Evolutionary conservation across 2,113 vertebrate species (phyloP), one percentile per base, ranked within the genome.

Genomic region (Salvator merianae): DNA sequence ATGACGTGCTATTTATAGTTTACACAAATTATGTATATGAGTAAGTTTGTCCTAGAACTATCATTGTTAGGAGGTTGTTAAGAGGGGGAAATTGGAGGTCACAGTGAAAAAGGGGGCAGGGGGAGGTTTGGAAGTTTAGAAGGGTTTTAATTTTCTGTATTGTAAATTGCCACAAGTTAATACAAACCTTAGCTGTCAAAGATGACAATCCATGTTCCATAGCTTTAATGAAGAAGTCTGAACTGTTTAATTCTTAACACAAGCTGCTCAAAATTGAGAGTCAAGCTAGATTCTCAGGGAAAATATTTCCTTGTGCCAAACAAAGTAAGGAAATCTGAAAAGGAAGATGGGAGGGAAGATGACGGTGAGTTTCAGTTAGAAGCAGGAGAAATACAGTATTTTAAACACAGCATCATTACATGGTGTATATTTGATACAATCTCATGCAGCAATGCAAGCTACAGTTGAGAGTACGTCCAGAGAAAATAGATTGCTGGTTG

Each of bases 201-300:
- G 59, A 50, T 74, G 84, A 53, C 79, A 0, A 0, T 72, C 36
- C 47, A 3, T 1, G 5, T 70, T 47, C 50, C 65, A 43, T 62
- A 43, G 74, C 30, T 59, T 77, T 59, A 84, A 77, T 59, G 70
- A 84, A 65, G 59, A 70, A 77, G 22, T 81, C 16, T 9, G 10
- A 83, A 28, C 20, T 47, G 82, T 91, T 92, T 82, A 71, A 84
- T 89, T 86, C 81, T 75, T 82, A 87, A 71, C 78, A 69, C 65
- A 53, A 50, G 85, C 62, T 87, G 89, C 79, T 79, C 55, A 79
- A 80, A 89, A 76, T 76, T 91, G 88, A 92, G 77, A 79, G 87
- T 65, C 55, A 70, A 66, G 86, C 82, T 88, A 20, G 53, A 89
- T 7, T 9, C 40, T 84, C 47, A 81, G 66, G 86, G 62, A 91